Base-by-base conservation (phyloP, 2,113 vertebrate genomes). In the Desmodus rotundus region DNA sequence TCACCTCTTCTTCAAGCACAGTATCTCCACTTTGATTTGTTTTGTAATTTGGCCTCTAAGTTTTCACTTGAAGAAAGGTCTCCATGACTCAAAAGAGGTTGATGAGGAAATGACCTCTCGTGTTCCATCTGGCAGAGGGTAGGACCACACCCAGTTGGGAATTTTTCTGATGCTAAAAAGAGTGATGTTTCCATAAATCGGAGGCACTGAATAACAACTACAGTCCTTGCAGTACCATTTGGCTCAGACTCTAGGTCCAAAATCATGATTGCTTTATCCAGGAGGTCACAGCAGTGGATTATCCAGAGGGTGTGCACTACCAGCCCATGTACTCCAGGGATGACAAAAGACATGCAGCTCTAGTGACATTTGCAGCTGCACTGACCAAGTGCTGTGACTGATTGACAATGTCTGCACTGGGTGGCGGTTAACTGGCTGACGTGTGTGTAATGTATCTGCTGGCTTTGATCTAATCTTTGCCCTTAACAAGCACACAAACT, bases 341-440 rank as follows among this genome's bases (percentile, higher is more conserved):
- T 65, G 36, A 47, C 36, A 73, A 33, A 50, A 36, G 43, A 86
- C 63, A 15, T n/a, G 80, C 24, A 10, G 47, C 7, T 91, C 47
- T 20, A 54, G n/a, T 41, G 54, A n/a, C 36, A 38, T 31, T 77
- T 72, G 24, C 3, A n/a, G 0, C n/a, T 65, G 43, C 24, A 7
- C 31, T 20, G 38, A 45, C 50, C 9, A 38, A 77, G 81, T 58
- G 63, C 43, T 70, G 26, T 24, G 36, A 82, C 63, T 9, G 73
- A 97, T 41, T 89, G 56, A 84, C 24, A 26, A 52, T 93, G 86
- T 91, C 95, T 95, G 77, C 70, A 65, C n/a, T n/a, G 76, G 80
- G 52, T 0, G 0, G 45, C 28, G n/a, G 54, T 56, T 26, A 9
- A 15, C 15, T 24, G 7, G 9, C 80, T 16, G 14, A 14, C 47